Conservation (phyloP, 2,797 vertebrate genomes). For the Microctenopoma steveboyesi region DNA sequence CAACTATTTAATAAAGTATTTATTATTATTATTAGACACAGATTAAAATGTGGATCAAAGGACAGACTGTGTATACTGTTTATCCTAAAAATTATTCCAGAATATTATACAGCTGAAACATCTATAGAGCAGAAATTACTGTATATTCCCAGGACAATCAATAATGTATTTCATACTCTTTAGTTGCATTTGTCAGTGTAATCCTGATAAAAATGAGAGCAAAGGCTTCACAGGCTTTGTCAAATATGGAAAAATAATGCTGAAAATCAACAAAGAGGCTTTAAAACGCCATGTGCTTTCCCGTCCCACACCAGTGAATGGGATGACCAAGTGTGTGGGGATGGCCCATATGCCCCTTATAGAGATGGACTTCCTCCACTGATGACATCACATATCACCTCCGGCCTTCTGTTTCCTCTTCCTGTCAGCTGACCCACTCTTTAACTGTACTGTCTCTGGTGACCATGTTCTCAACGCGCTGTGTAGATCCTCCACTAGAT, state of each 20-base stretch:
- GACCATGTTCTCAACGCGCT: slow-evolving; percentile 50
- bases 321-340: slow-evolving; percentile 36
- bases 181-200: too few relatives aligned
- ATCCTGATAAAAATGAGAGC: too few relatives aligned
- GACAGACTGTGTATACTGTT: too few relatives aligned
- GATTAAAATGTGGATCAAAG: too few relatives aligned
- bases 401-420: slow-evolving; percentile 81
- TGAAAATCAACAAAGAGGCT: slow-evolving; percentile 7
- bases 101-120: too few relatives aligned
- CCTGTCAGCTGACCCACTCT: slow-evolving; percentile 67
- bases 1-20: too few relatives aligned
- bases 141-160: neutral
- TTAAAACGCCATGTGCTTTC: slow-evolving; percentile 38
- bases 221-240: neutral
- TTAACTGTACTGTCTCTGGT: slow-evolving; percentile 56
- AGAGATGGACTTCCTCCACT: slow-evolving; percentile 71
- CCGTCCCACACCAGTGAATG: slow-evolving; percentile 51
- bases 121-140: neutral
- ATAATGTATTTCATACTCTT: too few relatives aligned
- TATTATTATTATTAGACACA: too few relatives aligned
- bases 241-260: neutral
- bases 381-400: slow-evolving; percentile 78
- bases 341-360: slow-evolving; percentile 54
- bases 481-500: slow-evolving; percentile 55
- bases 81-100: too few relatives aligned